Conservation (phyloP, 1,140 invertebrate genomes). For the Caenorhabditis briggsae region DNA sequence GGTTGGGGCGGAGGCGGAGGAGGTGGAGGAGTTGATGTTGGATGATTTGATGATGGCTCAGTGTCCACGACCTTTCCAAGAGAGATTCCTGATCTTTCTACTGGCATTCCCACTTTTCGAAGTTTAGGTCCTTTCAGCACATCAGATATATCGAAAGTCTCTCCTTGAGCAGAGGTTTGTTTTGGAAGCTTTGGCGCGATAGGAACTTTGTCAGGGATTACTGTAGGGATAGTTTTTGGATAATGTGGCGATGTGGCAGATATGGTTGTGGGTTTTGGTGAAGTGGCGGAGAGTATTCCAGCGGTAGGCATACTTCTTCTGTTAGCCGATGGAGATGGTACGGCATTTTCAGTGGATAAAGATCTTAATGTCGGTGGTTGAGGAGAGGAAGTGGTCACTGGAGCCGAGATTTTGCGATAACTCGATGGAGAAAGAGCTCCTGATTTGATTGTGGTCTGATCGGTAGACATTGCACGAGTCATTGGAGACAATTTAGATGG, state of each 20-base stretch:
- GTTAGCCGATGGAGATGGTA: neutral
- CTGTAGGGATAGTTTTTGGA: neutral
- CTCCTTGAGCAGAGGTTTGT: neutral
- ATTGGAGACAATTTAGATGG: neutral
- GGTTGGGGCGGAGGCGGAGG: conserved; percentile 5
- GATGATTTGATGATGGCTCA: neutral
- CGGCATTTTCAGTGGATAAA: neutral
- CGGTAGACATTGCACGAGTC: conserved; percentile 5
- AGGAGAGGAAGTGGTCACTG: neutral
- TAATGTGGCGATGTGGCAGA: conserved; percentile 26
- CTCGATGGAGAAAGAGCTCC: neutral
- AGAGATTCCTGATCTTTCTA: conserved; percentile 29
- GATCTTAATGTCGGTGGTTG: neutral
- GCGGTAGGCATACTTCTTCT: neutral
- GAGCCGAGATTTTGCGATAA: conserved; percentile 14
- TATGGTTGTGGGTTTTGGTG: neutral
- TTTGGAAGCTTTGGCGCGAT: neutral
- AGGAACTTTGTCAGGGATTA: neutral
- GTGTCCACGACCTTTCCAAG: conserved; percentile 20
- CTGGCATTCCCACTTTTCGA: conserved; percentile 41
- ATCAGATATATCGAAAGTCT: conserved; percentile 24
- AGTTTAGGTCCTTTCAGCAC: conserved; percentile 14
- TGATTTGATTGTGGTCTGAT: neutral
- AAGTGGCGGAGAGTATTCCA: conserved; percentile 25
- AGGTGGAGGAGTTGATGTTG: conserved; percentile 19